Percentiles rank a stretch among this genome's conserved stretches.
Evolutionary conservation across 2,888 invertebrate species (phyloP).

Genomic region (Drosophila borealis): DNA sequence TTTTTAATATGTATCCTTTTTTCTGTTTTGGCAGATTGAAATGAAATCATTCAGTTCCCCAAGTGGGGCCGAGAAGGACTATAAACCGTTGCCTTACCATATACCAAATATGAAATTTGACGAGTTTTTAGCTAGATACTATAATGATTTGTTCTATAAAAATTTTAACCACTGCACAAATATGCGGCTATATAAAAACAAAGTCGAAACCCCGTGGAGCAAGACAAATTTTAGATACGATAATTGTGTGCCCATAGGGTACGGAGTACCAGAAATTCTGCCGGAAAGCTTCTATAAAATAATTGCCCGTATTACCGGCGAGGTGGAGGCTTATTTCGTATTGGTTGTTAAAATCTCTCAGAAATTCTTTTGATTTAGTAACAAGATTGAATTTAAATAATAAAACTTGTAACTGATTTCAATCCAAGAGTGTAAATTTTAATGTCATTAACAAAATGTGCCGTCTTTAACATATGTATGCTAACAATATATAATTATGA

Average conservation of each 20-base stretch:
- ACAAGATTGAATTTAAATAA: not conserved
- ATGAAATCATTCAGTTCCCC: rapidly evolving
- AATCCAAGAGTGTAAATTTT: no score
- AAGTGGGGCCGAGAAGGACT: not conserved
- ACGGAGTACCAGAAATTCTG: not conserved
- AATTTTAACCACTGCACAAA: not conserved
- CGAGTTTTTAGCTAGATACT: not conserved
- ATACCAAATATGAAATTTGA: not conserved
- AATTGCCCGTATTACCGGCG: not conserved
- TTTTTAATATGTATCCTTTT: not conserved
- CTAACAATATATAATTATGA: no score
- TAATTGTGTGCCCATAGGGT: not conserved
- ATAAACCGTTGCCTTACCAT: not conserved
- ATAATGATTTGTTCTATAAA: not conserved
- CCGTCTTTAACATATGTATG: no score
- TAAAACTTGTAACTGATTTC: no score
- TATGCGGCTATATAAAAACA: not conserved
- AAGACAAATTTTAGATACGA: not conserved
- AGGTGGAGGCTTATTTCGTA: not conserved
- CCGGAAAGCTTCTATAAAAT: not conserved
- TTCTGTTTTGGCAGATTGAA: not conserved
- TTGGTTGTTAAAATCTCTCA: not conserved
- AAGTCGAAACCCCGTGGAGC: not conserved
- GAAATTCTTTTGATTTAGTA: not conserved
- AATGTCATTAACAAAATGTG: no score